Evolutionary conservation across 2,888 invertebrate genomes (phyloP).

Genomic region (Caenorhabditis sp.): DNA sequence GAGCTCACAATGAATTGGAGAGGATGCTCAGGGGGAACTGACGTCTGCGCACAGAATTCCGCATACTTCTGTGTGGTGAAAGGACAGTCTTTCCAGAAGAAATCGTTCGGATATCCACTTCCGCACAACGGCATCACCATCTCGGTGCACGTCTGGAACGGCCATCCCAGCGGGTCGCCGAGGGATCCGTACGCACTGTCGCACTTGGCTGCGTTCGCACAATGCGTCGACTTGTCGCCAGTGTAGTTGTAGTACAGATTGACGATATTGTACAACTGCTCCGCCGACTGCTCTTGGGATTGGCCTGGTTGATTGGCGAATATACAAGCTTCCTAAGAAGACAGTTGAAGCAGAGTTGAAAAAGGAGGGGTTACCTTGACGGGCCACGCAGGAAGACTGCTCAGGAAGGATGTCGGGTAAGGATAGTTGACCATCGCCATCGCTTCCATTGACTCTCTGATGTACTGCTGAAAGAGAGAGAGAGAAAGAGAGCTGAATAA

Average conservation of each 20-base stretch:
- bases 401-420: conserved; percentile 88
- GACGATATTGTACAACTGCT: conserved; percentile 60
- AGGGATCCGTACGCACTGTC: conserved; percentile 64
- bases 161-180: conserved; percentile 76
- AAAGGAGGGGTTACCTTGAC: too few species aligned
- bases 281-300: conserved; percentile 59
- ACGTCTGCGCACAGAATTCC: conserved; percentile 84
- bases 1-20: too few species aligned
- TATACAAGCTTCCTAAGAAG: conserved; percentile 82
- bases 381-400: conserved; percentile 85
- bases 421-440: conserved; percentile 97
- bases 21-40: background rate
- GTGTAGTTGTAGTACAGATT: conserved; percentile 69
- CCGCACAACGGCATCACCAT: conserved; percentile 96
- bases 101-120: conserved; percentile 82
- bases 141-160: conserved; percentile 89
- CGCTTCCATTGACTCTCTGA: conserved; percentile 81
- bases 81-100: conserved; percentile 75
- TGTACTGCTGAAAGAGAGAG: conserved; percentile 43
- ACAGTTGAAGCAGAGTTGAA: too few species aligned
- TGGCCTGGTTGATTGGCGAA: conserved; percentile 80
- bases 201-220: conserved; percentile 69
- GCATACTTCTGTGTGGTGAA: conserved; percentile 61
- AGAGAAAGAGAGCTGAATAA: too few species aligned
- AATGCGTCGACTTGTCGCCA: conserved; percentile 58